Evolutionary conservation across 1,140 invertebrate species (phyloP).

Genomic region (Drosophila rhopaloa): DNA sequence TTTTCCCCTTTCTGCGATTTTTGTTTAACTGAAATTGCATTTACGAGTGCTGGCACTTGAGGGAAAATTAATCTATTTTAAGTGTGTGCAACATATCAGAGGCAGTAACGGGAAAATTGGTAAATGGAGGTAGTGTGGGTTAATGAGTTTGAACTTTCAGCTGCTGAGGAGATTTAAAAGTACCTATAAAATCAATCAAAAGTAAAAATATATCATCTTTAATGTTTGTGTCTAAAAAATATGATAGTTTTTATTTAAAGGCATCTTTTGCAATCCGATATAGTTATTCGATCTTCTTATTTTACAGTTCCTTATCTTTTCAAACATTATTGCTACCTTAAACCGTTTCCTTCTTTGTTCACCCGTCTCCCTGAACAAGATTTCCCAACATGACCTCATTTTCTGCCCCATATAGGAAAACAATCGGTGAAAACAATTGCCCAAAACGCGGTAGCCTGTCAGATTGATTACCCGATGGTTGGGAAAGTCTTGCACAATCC

Average conservation of each 20-base stretch:
- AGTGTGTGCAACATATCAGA: slow-evolving; percentile 47
- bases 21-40: slow-evolving; percentile 65
- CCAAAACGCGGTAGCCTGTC: slow-evolving; percentile 52
- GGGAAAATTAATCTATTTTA: slow-evolving; percentile 68
- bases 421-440: slow-evolving; percentile 55
- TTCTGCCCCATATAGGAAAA: slow-evolving; percentile 51
- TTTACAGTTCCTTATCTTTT: slow-evolving; percentile 11
- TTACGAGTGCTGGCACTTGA: slow-evolving; percentile 51
- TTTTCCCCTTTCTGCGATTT: slow-evolving; percentile 28
- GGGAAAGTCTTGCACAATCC: slow-evolving; percentile 45
- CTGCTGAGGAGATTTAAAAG: neutral
- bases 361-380: slow-evolving; percentile 4
- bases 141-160: slow-evolving; percentile 6
- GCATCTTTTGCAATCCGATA: slow-evolving; percentile 18
- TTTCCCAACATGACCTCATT: slow-evolving; percentile 42
- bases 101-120: neutral
- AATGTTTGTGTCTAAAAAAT: neutral
- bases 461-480: slow-evolving; percentile 63
- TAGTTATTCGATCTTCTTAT: slow-evolving; percentile 30
- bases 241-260: neutral
- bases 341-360: slow-evolving; percentile 23
- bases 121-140: slow-evolving; percentile 7
- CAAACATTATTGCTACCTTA: slow-evolving; percentile 32
- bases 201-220: neutral
- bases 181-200: no score